phyloP scores from a whole-genome alignment of 2,113 vertebrate species.

The Eulemur macaco region DNA sequence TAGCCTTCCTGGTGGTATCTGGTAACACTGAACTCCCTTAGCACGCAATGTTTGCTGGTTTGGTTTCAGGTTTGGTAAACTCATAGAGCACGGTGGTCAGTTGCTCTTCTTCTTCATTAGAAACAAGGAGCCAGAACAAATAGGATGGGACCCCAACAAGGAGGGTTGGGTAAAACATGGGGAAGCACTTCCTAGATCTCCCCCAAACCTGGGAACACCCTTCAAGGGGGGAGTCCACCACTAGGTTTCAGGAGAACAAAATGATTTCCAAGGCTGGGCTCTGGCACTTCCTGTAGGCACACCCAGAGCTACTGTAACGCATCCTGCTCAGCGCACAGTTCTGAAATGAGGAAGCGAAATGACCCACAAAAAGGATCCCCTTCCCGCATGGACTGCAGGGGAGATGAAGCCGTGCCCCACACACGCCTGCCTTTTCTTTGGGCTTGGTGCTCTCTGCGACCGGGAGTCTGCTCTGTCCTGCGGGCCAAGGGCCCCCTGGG shows the following conservation, averaged over 20 bases:
- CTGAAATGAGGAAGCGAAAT: background rate
- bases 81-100: background rate
- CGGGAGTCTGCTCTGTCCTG: background rate
- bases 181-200: background rate
- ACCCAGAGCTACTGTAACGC: background rate
- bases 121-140: background rate
- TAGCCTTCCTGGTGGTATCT: background rate
- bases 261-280: background rate
- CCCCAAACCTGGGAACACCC: background rate
- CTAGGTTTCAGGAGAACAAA: background rate
- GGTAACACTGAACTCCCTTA: background rate
- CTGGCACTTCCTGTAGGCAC: background rate
- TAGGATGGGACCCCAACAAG: background rate
- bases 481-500: background rate
- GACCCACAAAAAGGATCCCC: background rate
- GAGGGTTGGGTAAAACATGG: background rate
- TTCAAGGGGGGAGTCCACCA: background rate
- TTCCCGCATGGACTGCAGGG: rapidly evolving
- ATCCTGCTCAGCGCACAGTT: background rate
- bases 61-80: constrained; percentile 19
- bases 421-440: background rate
- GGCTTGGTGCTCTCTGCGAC: background rate
- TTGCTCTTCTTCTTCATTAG: background rate
- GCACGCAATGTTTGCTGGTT: background rate
- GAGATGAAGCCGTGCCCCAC: background rate